Base-by-base conservation (phyloP, 2,113 vertebrate species). In the Mobula birostris region DNA sequence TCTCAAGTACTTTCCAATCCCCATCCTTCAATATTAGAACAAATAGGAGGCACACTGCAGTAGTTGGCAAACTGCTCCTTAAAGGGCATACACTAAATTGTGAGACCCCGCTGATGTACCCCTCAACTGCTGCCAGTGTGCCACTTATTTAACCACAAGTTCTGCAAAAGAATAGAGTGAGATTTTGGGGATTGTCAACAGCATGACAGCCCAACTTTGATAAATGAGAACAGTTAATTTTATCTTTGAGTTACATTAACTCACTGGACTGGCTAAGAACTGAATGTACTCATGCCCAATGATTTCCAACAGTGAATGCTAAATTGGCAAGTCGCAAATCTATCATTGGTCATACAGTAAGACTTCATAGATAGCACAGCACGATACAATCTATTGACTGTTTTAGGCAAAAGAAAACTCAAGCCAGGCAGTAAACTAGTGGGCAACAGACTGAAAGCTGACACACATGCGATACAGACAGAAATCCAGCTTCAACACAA, bases 401-500 rank as follows among this genome's bases (percentile, higher is more conserved):
- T 32, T 90, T 66, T 32, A 66, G 85, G 85, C 85, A 66, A 90
- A 90, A 66, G 61, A 66, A 90, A 85, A 88, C 19, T 19, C 12
- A 90, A 66, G 85, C 85, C 85, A 90, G 85, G 85, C 85, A 90
- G 5, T 66, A 90, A 68, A 90, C 85, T 27, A 66, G 61, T 24
- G 14, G 85, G 29, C 61, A 32, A 90, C 61, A 32, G 85, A 90
- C 85, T 90, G n/a, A 66, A 66, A 93, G 91, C 91, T 56, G 91
- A 93, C 91, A 93, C 12, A 74, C 70, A 93, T 93, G 91, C 91
- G 0, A 56, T 56, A 93, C 91, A 93, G 91, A 93, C 68, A 93
- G 91, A 93, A 93, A 93, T 93, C 91, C 91, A 93, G 70, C 32
- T 12, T 93, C 91, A 93, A 93, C 91, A 93, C 91, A 93, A 93